phyloP scores from a whole-genome alignment of 2,888 invertebrate species.

The Plebejus argus region DNA sequence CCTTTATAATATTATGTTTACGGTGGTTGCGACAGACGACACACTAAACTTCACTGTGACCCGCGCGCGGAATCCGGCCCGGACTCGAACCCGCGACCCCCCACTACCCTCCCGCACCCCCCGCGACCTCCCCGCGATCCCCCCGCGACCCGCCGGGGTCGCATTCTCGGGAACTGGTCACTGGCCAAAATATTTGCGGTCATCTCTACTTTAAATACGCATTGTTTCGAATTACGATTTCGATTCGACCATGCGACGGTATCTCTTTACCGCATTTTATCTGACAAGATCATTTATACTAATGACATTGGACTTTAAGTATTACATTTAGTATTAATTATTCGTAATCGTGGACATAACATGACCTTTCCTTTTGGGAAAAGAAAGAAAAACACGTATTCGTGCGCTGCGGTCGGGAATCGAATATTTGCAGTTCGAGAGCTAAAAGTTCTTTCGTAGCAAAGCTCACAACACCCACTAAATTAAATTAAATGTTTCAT shows the following conservation, averaged over 20 bases:
- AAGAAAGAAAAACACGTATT: too few species aligned
- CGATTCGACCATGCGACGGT: neutral
- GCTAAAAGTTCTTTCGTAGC: too few species aligned
- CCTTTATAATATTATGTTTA: constrained; percentile 39
- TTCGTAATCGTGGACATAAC: too few species aligned
- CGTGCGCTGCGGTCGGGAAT: too few species aligned
- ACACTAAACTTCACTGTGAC: constrained; percentile 37
- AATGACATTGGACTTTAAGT: too few species aligned
- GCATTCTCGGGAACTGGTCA: constrained; percentile 14
- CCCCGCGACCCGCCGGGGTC: constrained; percentile 14
- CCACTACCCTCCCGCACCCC: constrained; percentile 14
- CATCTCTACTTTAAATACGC: neutral
- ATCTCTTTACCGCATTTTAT: neutral
- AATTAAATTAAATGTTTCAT: neutral
- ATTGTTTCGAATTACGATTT: neutral
- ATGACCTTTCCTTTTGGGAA: too few species aligned
- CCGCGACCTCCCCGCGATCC: neutral
- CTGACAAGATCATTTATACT: too few species aligned
- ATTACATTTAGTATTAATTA: too few species aligned
- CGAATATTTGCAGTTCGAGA: too few species aligned
- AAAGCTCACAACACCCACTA: neutral
- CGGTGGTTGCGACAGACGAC: constrained; percentile 38
- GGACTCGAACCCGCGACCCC: constrained; percentile 35
- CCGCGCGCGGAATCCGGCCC: constrained; percentile 37
- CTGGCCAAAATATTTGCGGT: constrained; percentile 16